Percentiles rank a stretch among this genome's conserved stretches.
phyloP scores from a whole-genome alignment of 2,797 vertebrate species.

The Steatocranus sp. region DNA sequence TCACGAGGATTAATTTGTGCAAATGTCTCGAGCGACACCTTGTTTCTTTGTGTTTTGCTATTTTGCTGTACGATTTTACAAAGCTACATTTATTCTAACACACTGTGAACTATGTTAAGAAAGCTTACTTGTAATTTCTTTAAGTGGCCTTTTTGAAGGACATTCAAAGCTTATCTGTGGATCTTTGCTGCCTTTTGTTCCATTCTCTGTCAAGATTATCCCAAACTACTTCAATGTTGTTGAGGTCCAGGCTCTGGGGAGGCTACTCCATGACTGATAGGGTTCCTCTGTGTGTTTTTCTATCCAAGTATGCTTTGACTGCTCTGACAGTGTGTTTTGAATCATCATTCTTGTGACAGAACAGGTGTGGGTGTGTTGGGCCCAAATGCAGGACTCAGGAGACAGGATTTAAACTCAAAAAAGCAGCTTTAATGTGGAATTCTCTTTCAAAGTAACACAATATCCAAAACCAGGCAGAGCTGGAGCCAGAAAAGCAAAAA shows the following conservation, averaged over 20 bases:
- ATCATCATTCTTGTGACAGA: neutral
- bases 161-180: neutral
- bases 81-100: neutral
- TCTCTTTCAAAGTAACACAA: neutral
- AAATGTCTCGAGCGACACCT: neutral
- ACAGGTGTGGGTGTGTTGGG: neutral
- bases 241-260: neutral
- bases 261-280: rapidly evolving
- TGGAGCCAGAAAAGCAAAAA: neutral
- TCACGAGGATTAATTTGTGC: neutral
- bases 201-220: neutral
- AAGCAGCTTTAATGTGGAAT: neutral
- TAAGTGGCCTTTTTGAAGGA: neutral
- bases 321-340: neutral
- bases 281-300: neutral
- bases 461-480: neutral
- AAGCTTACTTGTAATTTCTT: neutral
- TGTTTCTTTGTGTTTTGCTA: neutral
- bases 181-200: neutral
- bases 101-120: neutral
- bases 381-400: neutral
- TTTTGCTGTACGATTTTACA: neutral
- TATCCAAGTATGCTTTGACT: neutral
- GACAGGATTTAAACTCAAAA: neutral
- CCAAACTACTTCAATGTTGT: neutral